Percentiles rank a stretch among this genome's conserved stretches.
Conservation (phyloP, 2,888 invertebrate genomes). For the Choreutis nemorana region DNA sequence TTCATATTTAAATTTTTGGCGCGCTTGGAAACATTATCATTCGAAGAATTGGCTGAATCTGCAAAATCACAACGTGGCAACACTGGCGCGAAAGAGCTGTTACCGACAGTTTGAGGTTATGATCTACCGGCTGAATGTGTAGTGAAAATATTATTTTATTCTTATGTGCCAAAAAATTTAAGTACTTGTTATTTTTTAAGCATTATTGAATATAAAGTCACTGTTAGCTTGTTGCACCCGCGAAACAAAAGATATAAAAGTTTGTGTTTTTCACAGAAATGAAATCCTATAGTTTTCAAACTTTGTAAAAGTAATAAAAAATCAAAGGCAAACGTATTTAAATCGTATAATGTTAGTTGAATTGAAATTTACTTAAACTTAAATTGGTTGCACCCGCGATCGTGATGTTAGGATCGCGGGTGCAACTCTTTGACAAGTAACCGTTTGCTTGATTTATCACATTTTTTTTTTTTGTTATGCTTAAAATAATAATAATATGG, state of each 20-base stretch:
- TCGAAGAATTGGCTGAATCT: constrained; percentile 7
- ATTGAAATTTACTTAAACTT: constrained; percentile 8
- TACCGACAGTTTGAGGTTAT: constrained; percentile 6
- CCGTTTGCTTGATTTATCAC: constrained; percentile 8
- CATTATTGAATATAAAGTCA: constrained; percentile 8
- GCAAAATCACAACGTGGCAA: constrained; percentile 7
- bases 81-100: constrained; percentile 7
- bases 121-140: too few species aligned
- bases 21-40: constrained; percentile 8
- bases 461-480: constrained; percentile 7
- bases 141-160: constrained; percentile 8
- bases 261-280: too few species aligned
- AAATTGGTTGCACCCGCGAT: constrained; percentile 11
- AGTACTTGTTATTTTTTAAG: constrained; percentile 7
- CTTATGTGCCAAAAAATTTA: constrained; percentile 6
- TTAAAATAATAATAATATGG: too few species aligned
- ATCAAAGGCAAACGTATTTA: constrained; percentile 8
- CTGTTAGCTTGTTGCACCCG: constrained; percentile 10
- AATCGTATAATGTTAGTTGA: constrained; percentile 6
- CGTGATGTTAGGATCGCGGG: too few species aligned
- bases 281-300: too few species aligned
- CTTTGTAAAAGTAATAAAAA: constrained; percentile 10
- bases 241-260: constrained; percentile 9
- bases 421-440: constrained; percentile 8
- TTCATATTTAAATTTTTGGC: constrained; percentile 6